A percentile compares a stretch with the other conserved stretches of the same genome.
Evolutionary conservation across 2,113 vertebrate genomes (phyloP).

Genomic region (Motacilla tschutschensis): DNA sequence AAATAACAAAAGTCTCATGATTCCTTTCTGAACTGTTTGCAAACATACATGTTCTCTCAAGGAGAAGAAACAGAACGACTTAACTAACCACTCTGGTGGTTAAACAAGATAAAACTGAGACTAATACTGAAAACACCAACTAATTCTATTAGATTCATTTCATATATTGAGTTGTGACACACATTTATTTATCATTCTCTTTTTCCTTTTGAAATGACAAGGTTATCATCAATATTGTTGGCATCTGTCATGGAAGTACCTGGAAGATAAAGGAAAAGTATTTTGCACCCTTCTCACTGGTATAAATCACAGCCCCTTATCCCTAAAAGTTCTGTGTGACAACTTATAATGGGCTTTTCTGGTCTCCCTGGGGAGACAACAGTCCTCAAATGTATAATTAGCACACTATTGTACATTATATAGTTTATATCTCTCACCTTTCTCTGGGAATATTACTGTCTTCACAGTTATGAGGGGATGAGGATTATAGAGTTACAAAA

Average conservation of each 20-base stretch:
- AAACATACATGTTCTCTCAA: fast-evolving
- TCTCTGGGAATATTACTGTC: not conserved
- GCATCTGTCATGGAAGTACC: not conserved
- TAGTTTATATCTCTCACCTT: not conserved
- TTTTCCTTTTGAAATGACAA: not conserved
- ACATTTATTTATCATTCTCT: not conserved
- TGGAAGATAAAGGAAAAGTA: not conserved
- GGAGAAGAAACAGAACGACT: not conserved
- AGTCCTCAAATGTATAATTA: not conserved
- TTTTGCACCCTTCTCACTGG: not conserved
- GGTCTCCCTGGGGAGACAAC: not conserved
- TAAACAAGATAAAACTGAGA: not conserved
- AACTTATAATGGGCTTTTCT: not conserved
- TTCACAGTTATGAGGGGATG: not conserved
- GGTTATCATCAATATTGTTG: not conserved
- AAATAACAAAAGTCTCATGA: not conserved
- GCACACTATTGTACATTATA: not conserved
- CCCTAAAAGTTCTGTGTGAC: not conserved
- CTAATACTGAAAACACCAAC: not conserved
- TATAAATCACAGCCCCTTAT: not conserved
- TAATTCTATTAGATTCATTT: not conserved
- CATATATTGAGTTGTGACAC: not conserved
- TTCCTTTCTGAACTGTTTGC: not conserved
- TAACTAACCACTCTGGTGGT: not conserved
- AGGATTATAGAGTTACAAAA: not conserved